These are phyloP conservation scores for Triplophysa dalaica DNA, from an alignment of 2,113 vertebrate genomes.

Conservation along the genomic window DNA sequence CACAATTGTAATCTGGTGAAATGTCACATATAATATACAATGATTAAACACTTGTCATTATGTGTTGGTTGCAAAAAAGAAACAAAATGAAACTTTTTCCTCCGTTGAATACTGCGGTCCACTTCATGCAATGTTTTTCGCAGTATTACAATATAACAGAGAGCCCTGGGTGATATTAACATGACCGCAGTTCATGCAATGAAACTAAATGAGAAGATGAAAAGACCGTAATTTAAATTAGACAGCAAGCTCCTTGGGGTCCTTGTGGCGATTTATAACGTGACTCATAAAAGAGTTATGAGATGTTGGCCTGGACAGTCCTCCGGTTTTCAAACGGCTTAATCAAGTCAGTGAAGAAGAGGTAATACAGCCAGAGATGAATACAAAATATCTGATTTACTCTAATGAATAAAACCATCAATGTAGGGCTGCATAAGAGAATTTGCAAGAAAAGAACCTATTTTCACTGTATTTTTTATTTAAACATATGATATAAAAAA, in stretches of 20 bases:
- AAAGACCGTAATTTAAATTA: conserved; percentile 31
- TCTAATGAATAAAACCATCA: neutral
- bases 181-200: conserved; percentile 51
- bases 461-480: too few relatives aligned
- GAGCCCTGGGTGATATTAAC: conserved; percentile 45
- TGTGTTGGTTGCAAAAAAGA: too few relatives aligned
- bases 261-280: neutral
- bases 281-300: conserved; percentile 13
- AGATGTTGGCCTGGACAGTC: conserved; percentile 5
- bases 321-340: conserved; percentile 19
- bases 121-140: conserved; percentile 25
- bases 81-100: too few relatives aligned
- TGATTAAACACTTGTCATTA: too few relatives aligned
- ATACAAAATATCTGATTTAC: conserved; percentile 6
- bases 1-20: too few relatives aligned
- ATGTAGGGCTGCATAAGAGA: neutral
- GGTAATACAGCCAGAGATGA: conserved; percentile 23
- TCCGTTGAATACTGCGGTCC: neutral
- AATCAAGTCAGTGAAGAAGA: conserved; percentile 16
- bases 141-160: conserved; percentile 45
- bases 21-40: too few relatives aligned
- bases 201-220: neutral
- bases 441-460: neutral
- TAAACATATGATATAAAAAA: too few relatives aligned
- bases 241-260: conserved; percentile 14